Evolutionary conservation across 1,140 invertebrate species (phyloP), one percentile per base, ranked within the genome.

Genomic region (Lepidostoma basale): DNA sequence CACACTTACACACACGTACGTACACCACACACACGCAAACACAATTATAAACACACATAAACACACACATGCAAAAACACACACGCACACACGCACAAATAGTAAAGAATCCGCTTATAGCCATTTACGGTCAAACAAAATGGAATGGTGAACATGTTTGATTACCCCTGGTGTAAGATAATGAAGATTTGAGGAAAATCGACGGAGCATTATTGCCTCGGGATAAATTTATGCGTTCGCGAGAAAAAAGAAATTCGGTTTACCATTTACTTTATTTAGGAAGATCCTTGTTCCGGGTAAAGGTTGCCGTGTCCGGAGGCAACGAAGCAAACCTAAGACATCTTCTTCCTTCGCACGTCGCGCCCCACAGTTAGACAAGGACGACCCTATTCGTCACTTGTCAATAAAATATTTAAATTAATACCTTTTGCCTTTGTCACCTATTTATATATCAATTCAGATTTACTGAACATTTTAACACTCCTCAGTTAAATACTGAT

Each of bases 101-200:
- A n/a, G n/a, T n/a, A n/a, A n/a, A n/a, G n/a, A n/a, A n/a, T n/a
- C n/a, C n/a, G n/a, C n/a, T n/a, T n/a, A n/a, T n/a, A n/a, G n/a
- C n/a, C n/a, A n/a, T n/a, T n/a, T n/a, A n/a, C n/a, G n/a, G n/a
- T n/a, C n/a, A n/a, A n/a, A n/a, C n/a, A n/a, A n/a, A n/a, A n/a
- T n/a, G n/a, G 16, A 40, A 58, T 68, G 52, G 30, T 12, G 12
- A 33, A 12, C 6, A 12, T 12, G 30, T 33, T 67, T 66, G 60
- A 18, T 16, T 40, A 59, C 62, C 66, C 64, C 70, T 68, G 70
- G 28, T 25, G 25, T 25, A 3, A 56, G 54, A 65, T 72, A 72
- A 72, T 72, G 70, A 72, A 72, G 70, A 72, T 72, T 72, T 72
- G 70, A 72, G 62, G 70, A 72, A 72, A 72, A 72, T 72, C 70